A percentile compares a stretch with the other conserved stretches of the same genome.
These are phyloP conservation scores for Eilema griseolum DNA, from an alignment of 2,888 invertebrate species.

Conservation along the genomic window DNA sequence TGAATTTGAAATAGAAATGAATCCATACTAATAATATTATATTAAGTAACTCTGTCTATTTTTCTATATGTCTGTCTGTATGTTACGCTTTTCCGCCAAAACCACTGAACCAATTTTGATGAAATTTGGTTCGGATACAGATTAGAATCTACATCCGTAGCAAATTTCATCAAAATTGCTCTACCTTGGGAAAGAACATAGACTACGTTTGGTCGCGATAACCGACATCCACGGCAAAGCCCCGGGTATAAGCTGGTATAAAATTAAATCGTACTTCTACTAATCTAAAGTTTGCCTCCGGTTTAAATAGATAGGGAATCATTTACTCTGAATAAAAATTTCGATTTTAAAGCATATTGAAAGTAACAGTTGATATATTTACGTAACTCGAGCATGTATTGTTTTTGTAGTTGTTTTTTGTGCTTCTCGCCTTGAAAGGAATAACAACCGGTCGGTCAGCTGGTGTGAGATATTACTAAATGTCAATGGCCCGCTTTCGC, in stretches of 20 bases:
- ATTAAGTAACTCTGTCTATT: too few relatives aligned
- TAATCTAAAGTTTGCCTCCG: background rate
- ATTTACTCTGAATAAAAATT: background rate
- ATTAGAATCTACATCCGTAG: too few relatives aligned
- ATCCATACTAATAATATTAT: too few relatives aligned
- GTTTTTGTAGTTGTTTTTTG: constrained; percentile 27
- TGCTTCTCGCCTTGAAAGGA: constrained; percentile 44
- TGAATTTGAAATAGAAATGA: too few relatives aligned
- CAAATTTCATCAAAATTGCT: too few relatives aligned
- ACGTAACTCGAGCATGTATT: constrained; percentile 5
- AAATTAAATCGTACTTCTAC: background rate
- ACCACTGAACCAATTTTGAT: too few relatives aligned
- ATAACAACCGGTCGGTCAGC: constrained; percentile 45
- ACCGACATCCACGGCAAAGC: too few relatives aligned
- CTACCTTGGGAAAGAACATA: too few relatives aligned
- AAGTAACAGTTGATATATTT: constrained; percentile 28
- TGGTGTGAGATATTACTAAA: constrained; percentile 48
- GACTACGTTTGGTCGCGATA: too few relatives aligned
- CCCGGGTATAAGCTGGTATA: background rate
- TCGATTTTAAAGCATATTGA: constrained; percentile 3
- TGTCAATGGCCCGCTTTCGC: constrained; percentile 64
- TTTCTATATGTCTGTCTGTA: too few relatives aligned
- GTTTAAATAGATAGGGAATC: background rate
- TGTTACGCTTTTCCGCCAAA: too few relatives aligned
- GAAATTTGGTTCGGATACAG: too few relatives aligned